Evolutionary conservation across 2,797 vertebrate species (phyloP).

Genomic region (Pseudotriccus pelzelni): DNA sequence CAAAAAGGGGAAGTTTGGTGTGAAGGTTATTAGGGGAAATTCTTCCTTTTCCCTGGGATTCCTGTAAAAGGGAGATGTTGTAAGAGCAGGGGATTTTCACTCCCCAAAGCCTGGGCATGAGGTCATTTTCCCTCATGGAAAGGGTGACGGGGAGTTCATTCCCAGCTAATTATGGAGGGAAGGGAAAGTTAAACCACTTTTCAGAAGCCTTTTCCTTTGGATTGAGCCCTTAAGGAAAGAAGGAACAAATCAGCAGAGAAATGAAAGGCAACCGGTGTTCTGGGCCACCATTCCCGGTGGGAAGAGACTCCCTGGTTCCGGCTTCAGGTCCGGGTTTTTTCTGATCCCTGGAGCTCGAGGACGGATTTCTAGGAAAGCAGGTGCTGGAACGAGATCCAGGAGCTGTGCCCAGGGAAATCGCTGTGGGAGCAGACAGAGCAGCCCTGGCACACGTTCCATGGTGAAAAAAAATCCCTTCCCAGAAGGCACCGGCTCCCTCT

Average conservation of each 20-base stretch:
- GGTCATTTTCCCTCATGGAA: constrained; percentile 3
- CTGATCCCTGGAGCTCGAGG: not conserved
- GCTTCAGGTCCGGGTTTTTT: not conserved
- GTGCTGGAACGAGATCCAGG: not conserved
- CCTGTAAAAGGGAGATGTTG: constrained; percentile 60
- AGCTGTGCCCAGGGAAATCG: not conserved
- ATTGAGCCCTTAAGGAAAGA: not conserved
- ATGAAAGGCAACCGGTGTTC: not conserved
- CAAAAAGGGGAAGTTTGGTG: constrained; percentile 30
- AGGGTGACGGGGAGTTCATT: constrained; percentile 32
- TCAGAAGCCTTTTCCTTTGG: not conserved
- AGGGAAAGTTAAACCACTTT: not conserved
- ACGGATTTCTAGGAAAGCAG: constrained; percentile 35
- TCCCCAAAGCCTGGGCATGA: not conserved
- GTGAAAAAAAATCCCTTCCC: not conserved
- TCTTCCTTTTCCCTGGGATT: constrained; percentile 27
- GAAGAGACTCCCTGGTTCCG: not conserved
- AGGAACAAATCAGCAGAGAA: not conserved
- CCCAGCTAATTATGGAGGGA: not conserved
- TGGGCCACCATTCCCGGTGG: not conserved
- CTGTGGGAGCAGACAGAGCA: not conserved
- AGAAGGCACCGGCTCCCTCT: constrained; percentile 17
- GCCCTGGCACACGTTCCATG: not conserved
- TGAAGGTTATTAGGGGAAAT: constrained; percentile 43
- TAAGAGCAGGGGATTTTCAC: constrained; percentile 55